Evolutionary conservation across 1,140 invertebrate species (phyloP), one percentile per base, ranked within the genome.

Genomic region (Probaryconus sp.): DNA sequence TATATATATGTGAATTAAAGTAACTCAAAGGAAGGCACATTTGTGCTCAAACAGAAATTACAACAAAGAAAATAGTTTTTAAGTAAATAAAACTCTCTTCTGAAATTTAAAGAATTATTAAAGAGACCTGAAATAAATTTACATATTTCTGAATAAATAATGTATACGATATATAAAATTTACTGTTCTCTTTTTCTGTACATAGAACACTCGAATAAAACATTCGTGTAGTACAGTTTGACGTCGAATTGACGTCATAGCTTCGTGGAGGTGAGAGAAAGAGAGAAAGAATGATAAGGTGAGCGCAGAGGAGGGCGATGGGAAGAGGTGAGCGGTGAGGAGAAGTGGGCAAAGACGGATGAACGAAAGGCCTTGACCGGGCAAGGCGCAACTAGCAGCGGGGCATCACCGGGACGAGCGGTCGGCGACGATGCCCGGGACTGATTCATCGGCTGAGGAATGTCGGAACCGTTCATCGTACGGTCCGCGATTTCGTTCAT

Each of bases 401-500:
- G 40, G 48, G 47, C 56, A 64, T 71, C 68, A 71, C 48, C 67
- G 43, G 55, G 31, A 69, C 65, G 13, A 38, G 37, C n/a, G 37
- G 37, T 11, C n/a, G 37, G 37, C 37, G 65, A 69, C 37, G 55
- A 20, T 60, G 45, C 35, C 21, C 47, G 43, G 56, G 40, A 63
- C 67, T 71, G 67, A 71, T 63, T 71, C 67, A 71, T 71, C 58
- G 58, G 40, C 28, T 43, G 58, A 63, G 43, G 67, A 71, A 71
- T 71, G 68, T 71, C 58, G 68, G 58, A 71, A 71, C 68, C 68
- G 68, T 71, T 71, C 51, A 58, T 71, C 68, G 68, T 71, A 71
- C 58, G 58, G 68, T 71, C 38, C 45, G 45, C 50, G 53, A 64
- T 72, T 72, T 72, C 69, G 69, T 60, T 72, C 47, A 65, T 72